phyloP scores from a whole-genome alignment of 2,888 invertebrate species.

The Noctuana brunneofusca region DNA sequence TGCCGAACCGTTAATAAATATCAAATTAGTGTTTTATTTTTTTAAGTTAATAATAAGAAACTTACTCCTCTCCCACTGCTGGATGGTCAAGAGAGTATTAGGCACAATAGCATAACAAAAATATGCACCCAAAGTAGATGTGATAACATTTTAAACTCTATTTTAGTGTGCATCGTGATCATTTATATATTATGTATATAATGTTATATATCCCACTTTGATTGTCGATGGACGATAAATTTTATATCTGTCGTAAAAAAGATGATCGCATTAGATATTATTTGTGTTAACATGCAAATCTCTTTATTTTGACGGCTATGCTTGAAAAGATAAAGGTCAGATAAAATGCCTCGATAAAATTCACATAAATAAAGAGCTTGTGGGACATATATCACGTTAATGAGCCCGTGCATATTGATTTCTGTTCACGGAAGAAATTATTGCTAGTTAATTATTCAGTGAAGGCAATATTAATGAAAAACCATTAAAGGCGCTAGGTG shows the following conservation, averaged over 20 bases:
- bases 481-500: neutral
- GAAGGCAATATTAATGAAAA: neutral
- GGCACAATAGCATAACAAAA: too few species aligned
- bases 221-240: slow-evolving; percentile 14
- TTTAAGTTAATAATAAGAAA: too few species aligned
- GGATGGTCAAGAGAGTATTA: too few species aligned
- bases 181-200: too few species aligned
- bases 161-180: neutral
- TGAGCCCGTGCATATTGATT: slow-evolving; percentile 22
- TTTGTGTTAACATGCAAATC: slow-evolving; percentile 29
- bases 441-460: neutral
- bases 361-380: slow-evolving; percentile 14
- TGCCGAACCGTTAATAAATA: too few species aligned
- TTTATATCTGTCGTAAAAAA: slow-evolving; percentile 25
- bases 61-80: too few species aligned
- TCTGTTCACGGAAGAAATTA: slow-evolving; percentile 11
- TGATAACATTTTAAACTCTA: neutral
- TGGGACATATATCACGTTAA: slow-evolving; percentile 16
- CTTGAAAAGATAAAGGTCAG: slow-evolving; percentile 24
- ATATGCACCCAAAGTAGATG: neutral
- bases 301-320: slow-evolving; percentile 25
- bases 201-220: neutral
- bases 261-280: slow-evolving; percentile 22
- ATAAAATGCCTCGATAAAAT: slow-evolving; percentile 24
- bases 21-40: too few species aligned